These are phyloP conservation scores for Phyllotreta cruciferae DNA, from an alignment of 2,888 invertebrate genomes.

Conservation along the genomic window DNA sequence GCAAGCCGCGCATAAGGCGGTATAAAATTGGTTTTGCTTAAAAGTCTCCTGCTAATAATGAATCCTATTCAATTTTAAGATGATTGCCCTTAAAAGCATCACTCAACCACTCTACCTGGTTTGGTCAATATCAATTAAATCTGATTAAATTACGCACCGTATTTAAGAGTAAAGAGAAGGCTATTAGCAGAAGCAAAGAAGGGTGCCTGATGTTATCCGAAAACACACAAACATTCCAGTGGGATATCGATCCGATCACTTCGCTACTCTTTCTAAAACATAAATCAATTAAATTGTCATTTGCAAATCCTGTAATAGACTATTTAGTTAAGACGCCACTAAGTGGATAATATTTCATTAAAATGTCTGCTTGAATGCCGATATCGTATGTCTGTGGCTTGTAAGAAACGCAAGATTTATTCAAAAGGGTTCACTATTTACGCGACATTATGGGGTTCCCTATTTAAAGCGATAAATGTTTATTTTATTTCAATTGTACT, in stretches of 20 bases:
- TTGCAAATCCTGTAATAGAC: slow-evolving; percentile 42
- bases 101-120: slow-evolving; percentile 38
- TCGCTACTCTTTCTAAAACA: slow-evolving; percentile 21
- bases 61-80: slow-evolving; percentile 2
- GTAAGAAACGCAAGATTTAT: slow-evolving; percentile 23
- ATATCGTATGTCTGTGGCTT: slow-evolving; percentile 20
- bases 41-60: background rate
- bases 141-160: slow-evolving; percentile 37
- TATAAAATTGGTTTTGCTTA: background rate
- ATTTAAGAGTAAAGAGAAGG: slow-evolving; percentile 33
- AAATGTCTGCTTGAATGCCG: slow-evolving; percentile 39
- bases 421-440: slow-evolving; percentile 9
- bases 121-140: slow-evolving; percentile 42
- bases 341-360: slow-evolving; percentile 47
- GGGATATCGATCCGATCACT: slow-evolving; percentile 19
- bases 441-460: slow-evolving; percentile 2
- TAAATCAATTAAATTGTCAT: slow-evolving; percentile 32
- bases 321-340: slow-evolving; percentile 50
- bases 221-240: slow-evolving; percentile 12
- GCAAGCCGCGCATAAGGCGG: background rate
- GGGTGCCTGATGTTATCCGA: slow-evolving; percentile 20
- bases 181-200: slow-evolving; percentile 9
- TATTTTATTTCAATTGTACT: too few relatives aligned
- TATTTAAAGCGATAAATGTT: slow-evolving; percentile 1
- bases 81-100: slow-evolving; percentile 34